Conservation (phyloP, 1,140 invertebrate species). For the Sitophilus oryzae region DNA sequence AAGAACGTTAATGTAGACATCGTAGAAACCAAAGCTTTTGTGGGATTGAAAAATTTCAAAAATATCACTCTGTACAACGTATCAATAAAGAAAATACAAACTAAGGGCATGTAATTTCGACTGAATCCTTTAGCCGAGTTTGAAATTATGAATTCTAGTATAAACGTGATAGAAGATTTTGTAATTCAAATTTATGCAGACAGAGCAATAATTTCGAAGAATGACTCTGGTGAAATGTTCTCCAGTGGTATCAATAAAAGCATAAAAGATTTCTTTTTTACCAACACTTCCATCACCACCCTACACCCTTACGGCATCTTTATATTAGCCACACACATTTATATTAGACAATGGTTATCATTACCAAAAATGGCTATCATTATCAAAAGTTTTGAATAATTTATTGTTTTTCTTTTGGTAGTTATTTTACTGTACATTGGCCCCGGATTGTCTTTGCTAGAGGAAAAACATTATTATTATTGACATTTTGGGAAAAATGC, state of each 20-base stretch:
- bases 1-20: slow-evolving; percentile 47
- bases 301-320: slow-evolving; percentile 43
- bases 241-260: slow-evolving; percentile 45
- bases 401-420: no score
- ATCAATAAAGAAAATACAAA: slow-evolving; percentile 43
- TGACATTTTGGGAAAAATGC: no score
- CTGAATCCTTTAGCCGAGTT: slow-evolving; percentile 36
- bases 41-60: slow-evolving; percentile 44
- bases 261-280: slow-evolving; percentile 41
- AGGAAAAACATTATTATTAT: no score
- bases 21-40: slow-evolving; percentile 46
- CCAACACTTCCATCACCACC: slow-evolving; percentile 43
- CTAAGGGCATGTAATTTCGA: slow-evolving; percentile 43
- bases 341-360: slow-evolving; percentile 45
- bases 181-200: slow-evolving; percentile 41
- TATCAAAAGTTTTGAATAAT: no score
- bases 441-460: no score
- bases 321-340: slow-evolving; percentile 40
- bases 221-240: slow-evolving; percentile 41
- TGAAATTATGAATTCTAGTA: slow-evolving; percentile 42
- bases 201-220: slow-evolving; percentile 39
- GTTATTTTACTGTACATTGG: no score
- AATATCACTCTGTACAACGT: slow-evolving; percentile 48
- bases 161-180: slow-evolving; percentile 43
- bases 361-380: no score